These are phyloP conservation scores for Melieria picta DNA, from an alignment of 2,888 invertebrate species.

Conservation along the genomic window DNA sequence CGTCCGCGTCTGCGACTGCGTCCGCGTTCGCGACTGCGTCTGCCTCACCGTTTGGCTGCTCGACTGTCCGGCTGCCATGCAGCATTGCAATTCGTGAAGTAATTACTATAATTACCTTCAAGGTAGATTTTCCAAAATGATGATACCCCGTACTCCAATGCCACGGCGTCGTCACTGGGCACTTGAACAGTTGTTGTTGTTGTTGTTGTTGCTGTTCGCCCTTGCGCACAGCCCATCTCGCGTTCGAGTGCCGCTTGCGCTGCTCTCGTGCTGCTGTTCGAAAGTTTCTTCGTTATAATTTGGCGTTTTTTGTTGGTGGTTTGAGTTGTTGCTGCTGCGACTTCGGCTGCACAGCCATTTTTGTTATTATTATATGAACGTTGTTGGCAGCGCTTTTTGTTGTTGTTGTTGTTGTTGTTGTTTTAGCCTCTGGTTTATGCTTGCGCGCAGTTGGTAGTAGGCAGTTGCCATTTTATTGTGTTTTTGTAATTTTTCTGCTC, in stretches of 20 bases:
- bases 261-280: no score
- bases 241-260: no score
- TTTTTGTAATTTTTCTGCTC: conserved; percentile 36
- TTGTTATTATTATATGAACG: conserved; percentile 22
- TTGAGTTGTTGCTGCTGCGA: conserved; percentile 31
- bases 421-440: not conserved
- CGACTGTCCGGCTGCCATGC: not conserved
- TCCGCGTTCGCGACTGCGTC: not conserved
- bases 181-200: no score
- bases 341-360: conserved; percentile 11
- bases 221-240: no score
- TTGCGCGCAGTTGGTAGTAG: not conserved
- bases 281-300: not conserved
- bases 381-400: not conserved
- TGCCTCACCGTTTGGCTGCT: not conserved
- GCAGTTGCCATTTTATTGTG: conserved; percentile 29
- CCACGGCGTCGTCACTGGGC: no score
- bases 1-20: not conserved
- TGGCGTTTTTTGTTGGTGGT: conserved; percentile 4
- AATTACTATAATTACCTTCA: conserved; percentile 65
- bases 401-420: conserved; percentile 11
- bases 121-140: conserved; percentile 64
- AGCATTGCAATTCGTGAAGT: conserved; percentile 60
- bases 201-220: no score
- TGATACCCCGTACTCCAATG: conserved; percentile 36